Evolutionary conservation across 2,113 vertebrate genomes (phyloP).

Genomic region (Sprattus sprattus): DNA sequence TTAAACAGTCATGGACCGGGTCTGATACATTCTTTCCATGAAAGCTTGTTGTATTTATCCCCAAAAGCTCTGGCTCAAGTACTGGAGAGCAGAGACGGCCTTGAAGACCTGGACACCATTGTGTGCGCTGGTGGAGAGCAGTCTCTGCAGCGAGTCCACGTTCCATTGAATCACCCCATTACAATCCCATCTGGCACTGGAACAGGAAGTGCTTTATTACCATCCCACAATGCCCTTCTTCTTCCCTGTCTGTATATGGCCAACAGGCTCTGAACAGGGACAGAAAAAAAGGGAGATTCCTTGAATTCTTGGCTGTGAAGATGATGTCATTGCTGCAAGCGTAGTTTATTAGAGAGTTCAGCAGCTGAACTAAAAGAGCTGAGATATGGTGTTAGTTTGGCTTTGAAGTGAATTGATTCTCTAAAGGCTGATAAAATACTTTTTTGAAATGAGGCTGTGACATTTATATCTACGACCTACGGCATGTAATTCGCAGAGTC

Average conservation of each 20-base stretch:
- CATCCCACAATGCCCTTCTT: conserved; percentile 46
- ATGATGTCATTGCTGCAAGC: conserved; percentile 36
- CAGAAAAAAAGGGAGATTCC: conserved; percentile 44
- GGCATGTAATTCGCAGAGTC: not conserved
- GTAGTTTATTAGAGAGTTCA: conserved; percentile 33
- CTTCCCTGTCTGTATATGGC: conserved; percentile 45
- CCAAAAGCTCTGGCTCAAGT: conserved; percentile 38
- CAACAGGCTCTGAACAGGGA: not conserved
- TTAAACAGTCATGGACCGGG: conserved; percentile 36
- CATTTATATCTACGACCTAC: not conserved
- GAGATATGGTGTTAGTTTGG: not conserved
- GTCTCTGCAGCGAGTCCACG: conserved; percentile 37
- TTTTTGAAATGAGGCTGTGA: not conserved
- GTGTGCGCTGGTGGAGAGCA: conserved; percentile 36
- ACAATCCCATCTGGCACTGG: conserved; percentile 54
- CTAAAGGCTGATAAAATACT: not conserved
- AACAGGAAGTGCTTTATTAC: conserved; percentile 50
- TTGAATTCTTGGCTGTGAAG: conserved; percentile 50
- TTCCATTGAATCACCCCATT: conserved; percentile 56
- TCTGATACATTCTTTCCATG: conserved; percentile 58
- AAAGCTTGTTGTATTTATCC: conserved; percentile 63
- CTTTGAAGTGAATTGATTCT: not conserved
- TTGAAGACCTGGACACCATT: conserved; percentile 52
- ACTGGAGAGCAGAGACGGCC: conserved; percentile 48
- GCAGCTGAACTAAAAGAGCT: conserved; percentile 20